Base-by-base conservation (phyloP, 2,888 invertebrate species). In the Synanthedon myopaeformis region DNA sequence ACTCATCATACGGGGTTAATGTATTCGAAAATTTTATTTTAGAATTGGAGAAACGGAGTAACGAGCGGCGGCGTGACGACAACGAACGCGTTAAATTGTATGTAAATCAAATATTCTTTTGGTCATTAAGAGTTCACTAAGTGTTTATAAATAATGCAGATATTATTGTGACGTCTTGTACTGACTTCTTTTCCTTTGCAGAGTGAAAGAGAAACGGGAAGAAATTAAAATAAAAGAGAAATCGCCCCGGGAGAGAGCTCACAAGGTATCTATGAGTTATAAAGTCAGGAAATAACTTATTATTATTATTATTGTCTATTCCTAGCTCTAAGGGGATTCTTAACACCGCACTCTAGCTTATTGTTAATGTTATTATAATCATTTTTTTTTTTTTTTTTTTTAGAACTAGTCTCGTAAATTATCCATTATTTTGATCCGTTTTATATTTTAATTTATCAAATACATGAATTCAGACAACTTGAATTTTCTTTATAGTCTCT, bases 191-290 rank as follows among this genome's bases (percentile, higher is more conserved):
- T 17, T 54, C 52, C 41, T 55, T 56, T 64, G 41, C 60, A 84
- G 85, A 50, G 63, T 90, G 51, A 90, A 90, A 67, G 92, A 92
- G 54, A 90, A 81, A 62, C 90, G 91, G 67, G 92, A 92, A 62
- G 89, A 91, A 60, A 86, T 86, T 42, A 83, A 89, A 76, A 82
- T 76, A 58, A 86, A 90, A 70, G 89, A 91, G 50, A 81, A 89
- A 63, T 90, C 90, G 55, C 87, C 87, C 1, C 72, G 85, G 66
- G 86, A 87, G 59, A 69, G 86, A 63, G 73, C 79, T 48, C 85
- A 85, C 57, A 77, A 83, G 72, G 87, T 85, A 69, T 77, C 62
- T 41, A 48, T 19, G 12, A 6, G 45, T 45, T 45, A 45, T n/a
- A 42, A 42, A n/a, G 1, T 0, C 2, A 42, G 12, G 42, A 13